Conservation (phyloP, 1,140 invertebrate species). For the Tyrophagus putrescentiae region DNA sequence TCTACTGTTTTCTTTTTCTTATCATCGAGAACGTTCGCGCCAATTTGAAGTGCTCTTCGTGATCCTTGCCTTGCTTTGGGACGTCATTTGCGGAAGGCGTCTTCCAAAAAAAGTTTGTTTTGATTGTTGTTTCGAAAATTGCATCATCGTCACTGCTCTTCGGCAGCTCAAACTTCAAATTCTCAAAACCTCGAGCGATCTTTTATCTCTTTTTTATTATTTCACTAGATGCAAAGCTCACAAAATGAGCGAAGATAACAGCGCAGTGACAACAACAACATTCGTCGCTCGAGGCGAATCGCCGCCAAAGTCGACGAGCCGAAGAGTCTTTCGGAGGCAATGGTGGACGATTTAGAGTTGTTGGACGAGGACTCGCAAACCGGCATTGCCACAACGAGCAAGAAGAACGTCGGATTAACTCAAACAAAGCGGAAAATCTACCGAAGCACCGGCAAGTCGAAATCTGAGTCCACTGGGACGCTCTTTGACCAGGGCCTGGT, state of each 20-base stretch:
- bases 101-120: background rate
- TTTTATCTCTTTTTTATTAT: too few species aligned
- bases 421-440: background rate
- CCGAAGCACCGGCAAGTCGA: background rate
- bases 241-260: slow-evolving; percentile 3
- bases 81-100: background rate
- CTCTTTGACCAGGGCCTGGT: slow-evolving; percentile 1
- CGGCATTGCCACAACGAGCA: background rate
- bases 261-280: background rate
- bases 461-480: background rate
- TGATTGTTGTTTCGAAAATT: background rate
- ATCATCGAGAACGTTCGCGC: too few species aligned
- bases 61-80: background rate
- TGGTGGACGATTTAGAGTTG: background rate
- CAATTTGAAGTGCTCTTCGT: too few species aligned
- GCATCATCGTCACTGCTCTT: background rate
- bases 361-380: background rate
- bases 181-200: too few species aligned
- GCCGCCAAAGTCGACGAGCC: background rate
- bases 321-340: background rate
- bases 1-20: too few species aligned
- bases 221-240: too few species aligned
- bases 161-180: too few species aligned
- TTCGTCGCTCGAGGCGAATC: slow-evolving; percentile 7
- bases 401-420: slow-evolving; percentile 1